A percentile compares a stretch with the other conserved stretches of the same genome.
Evolutionary conservation across 2,113 vertebrate genomes (phyloP).

Genomic region (Daboia siamensis): DNA sequence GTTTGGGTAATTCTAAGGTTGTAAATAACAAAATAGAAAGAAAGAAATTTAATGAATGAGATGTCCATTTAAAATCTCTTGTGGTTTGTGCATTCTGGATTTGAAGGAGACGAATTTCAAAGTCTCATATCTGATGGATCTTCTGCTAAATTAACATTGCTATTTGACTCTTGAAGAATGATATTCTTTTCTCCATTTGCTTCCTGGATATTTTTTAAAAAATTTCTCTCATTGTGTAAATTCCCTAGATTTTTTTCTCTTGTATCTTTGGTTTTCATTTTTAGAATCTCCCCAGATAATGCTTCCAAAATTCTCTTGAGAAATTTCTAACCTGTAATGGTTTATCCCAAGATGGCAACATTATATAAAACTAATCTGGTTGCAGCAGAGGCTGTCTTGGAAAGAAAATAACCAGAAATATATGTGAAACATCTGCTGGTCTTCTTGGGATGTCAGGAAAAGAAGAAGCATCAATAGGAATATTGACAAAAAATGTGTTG

Average conservation of each 20-base stretch:
- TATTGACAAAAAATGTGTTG: background rate
- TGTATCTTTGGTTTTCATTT: background rate
- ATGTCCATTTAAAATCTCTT: background rate
- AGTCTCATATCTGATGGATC: background rate
- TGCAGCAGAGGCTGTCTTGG: background rate
- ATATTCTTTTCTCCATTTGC: background rate
- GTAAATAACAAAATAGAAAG: background rate
- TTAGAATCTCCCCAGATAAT: background rate
- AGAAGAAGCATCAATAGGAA: background rate
- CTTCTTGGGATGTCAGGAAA: background rate
- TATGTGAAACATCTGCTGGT: background rate
- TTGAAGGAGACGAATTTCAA: background rate
- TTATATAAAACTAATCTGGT: background rate
- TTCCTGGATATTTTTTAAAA: background rate
- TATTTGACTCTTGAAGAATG: background rate
- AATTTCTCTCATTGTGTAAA: background rate
- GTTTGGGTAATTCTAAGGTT: background rate
- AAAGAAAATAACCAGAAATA: background rate
- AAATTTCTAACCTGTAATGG: background rate
- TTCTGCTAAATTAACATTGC: background rate
- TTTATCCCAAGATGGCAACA: background rate
- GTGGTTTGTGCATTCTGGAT: background rate
- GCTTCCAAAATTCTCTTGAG: background rate
- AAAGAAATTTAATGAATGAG: background rate
- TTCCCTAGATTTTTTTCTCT: background rate